phyloP scores from a whole-genome alignment of 2,888 invertebrate genomes.

The Spialia ferax region DNA sequence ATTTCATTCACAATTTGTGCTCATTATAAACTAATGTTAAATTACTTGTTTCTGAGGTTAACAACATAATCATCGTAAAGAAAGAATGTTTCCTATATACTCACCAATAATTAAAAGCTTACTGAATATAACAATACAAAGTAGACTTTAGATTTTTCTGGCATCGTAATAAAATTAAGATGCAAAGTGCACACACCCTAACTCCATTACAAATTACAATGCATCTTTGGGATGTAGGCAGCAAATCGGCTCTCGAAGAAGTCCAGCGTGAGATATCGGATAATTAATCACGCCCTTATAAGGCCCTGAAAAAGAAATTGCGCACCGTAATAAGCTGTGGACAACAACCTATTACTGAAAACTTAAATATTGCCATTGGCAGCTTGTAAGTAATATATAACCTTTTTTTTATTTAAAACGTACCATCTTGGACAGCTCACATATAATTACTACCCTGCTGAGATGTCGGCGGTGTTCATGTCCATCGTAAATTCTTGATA shows the following conservation, averaged over 20 bases:
- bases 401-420: conserved; percentile 26
- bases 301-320: conserved; percentile 62
- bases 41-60: too few relatives aligned
- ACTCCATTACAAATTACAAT: conserved; percentile 54
- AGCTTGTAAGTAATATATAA: conserved; percentile 27
- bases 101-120: too few relatives aligned
- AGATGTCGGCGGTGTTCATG: conserved; percentile 23
- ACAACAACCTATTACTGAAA: conserved; percentile 54
- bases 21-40: too few relatives aligned
- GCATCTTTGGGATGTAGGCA: conserved; percentile 42
- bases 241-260: conserved; percentile 61
- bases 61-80: too few relatives aligned
- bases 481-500: conserved; percentile 23
- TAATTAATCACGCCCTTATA: conserved; percentile 74
- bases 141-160: neutral
- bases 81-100: too few relatives aligned
- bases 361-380: conserved; percentile 37
- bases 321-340: conserved; percentile 63
- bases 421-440: conserved; percentile 17
- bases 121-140: too few relatives aligned
- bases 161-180: neutral
- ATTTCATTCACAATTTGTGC: too few relatives aligned
- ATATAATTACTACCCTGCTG: conserved; percentile 34
- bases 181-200: conserved; percentile 29
- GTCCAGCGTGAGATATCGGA: conserved; percentile 61